A percentile compares a stretch with the other conserved stretches of the same genome.
phyloP scores from a whole-genome alignment of 1,140 invertebrate genomes.

The Neuroterus valhalla region DNA sequence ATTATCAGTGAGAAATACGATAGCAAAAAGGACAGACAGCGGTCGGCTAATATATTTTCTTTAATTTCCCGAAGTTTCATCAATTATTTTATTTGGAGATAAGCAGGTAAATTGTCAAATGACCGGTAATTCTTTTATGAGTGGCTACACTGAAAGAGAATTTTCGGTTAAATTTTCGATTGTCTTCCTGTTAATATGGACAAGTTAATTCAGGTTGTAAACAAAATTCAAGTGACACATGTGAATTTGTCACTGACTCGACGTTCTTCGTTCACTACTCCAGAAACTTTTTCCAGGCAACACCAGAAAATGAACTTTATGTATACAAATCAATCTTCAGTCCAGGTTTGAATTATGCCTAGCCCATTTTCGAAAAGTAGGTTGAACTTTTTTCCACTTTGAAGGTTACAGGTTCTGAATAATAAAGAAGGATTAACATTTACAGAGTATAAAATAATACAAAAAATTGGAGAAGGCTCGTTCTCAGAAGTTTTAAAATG shows the following conservation, averaged over 20 bases:
- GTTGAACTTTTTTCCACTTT: slow-evolving; percentile 21
- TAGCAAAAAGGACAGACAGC: too few species aligned
- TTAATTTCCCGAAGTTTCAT: too few species aligned
- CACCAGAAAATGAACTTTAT: not conserved
- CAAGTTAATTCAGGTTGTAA: too few species aligned
- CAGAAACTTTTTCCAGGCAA: not conserved
- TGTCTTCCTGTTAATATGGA: too few species aligned
- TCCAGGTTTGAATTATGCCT: slow-evolving; percentile 11
- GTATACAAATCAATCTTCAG: not conserved
- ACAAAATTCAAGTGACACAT: not conserved
- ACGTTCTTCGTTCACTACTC: not conserved
- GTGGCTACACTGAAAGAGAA: too few species aligned
- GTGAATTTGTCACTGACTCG: not conserved
- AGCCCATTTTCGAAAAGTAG: slow-evolving; percentile 42
- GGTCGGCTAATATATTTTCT: too few species aligned
- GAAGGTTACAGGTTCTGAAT: slow-evolving; percentile 12
- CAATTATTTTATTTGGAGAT: too few species aligned
- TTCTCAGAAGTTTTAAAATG: slow-evolving; percentile 84
- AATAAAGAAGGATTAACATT: slow-evolving; percentile 28
- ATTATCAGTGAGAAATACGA: too few species aligned
- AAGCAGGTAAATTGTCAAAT: too few species aligned
- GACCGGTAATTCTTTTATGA: too few species aligned
- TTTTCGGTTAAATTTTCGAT: too few species aligned
- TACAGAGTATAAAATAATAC: slow-evolving; percentile 78
- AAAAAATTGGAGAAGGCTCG: slow-evolving; percentile 80